These are phyloP conservation scores for Platorchestia sp. DNA, from an alignment of 1,140 invertebrate genomes.

Conservation along the genomic window DNA sequence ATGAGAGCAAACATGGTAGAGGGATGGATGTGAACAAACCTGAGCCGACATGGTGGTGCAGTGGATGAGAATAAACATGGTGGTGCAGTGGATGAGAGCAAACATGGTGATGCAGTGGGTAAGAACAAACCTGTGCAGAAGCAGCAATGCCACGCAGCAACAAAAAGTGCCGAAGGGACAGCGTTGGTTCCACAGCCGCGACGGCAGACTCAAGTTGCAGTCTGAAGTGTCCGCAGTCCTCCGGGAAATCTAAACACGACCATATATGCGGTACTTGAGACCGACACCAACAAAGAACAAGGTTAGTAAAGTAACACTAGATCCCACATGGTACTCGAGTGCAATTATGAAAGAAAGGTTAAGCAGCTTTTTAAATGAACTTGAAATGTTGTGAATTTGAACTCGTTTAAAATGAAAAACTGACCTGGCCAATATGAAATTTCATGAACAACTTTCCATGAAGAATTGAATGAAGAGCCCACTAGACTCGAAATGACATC, in stretches of 20 bases:
- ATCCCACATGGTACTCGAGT: background rate
- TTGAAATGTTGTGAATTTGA: background rate
- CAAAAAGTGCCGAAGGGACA: background rate
- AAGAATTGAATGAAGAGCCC: too few species aligned
- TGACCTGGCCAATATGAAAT: background rate
- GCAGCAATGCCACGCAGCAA: slow-evolving; percentile 35
- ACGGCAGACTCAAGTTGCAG: slow-evolving; percentile 17
- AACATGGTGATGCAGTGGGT: too few species aligned
- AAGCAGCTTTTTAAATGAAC: background rate
- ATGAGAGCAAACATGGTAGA: too few species aligned
- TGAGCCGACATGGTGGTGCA: too few species aligned
- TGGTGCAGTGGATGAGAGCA: too few species aligned
- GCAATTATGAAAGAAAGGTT: background rate
- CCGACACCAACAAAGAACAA: slow-evolving; percentile 45
- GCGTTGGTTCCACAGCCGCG: background rate
- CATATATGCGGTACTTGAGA: slow-evolving; percentile 43
- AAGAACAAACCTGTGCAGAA: background rate
- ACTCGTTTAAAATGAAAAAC: background rate
- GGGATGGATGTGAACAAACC: too few species aligned
- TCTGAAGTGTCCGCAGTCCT: slow-evolving; percentile 34
- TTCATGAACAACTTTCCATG: background rate
- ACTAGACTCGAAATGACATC: too few species aligned
- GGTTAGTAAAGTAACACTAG: slow-evolving; percentile 38
- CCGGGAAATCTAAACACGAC: slow-evolving; percentile 49
- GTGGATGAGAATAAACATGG: too few species aligned